A percentile compares a stretch with the other conserved stretches of the same genome.
Conservation (phyloP, 1,140 invertebrate genomes). For the Planococcus citri region DNA sequence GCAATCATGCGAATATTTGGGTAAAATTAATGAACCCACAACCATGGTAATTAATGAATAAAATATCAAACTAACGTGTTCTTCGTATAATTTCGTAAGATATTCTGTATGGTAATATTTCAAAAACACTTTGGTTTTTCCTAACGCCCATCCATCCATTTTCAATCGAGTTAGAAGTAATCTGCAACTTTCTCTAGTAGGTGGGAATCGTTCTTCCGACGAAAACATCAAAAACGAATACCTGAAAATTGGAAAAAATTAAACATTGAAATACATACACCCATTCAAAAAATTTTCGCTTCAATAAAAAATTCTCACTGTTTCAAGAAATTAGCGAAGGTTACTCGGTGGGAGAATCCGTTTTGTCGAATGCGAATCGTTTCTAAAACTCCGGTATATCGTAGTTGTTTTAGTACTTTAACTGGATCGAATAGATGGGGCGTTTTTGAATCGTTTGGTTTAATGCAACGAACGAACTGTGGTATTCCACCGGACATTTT, state of each 20-base stretch:
- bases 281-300: background rate
- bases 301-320: constrained; percentile 38
- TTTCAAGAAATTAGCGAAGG: constrained; percentile 66
- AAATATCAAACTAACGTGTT: constrained; percentile 38
- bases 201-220: constrained; percentile 54
- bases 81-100: constrained; percentile 62
- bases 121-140: constrained; percentile 73
- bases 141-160: constrained; percentile 72
- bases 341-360: constrained; percentile 66
- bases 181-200: constrained; percentile 56
- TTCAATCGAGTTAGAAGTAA: constrained; percentile 55
- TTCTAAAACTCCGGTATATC: constrained; percentile 69
- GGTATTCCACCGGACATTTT: constrained; percentile 64
- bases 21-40: too few species aligned
- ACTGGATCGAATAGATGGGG: constrained; percentile 53
- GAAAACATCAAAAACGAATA: constrained; percentile 67
- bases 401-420: constrained; percentile 60
- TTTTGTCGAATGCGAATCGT: constrained; percentile 67
- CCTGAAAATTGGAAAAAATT: constrained; percentile 40
- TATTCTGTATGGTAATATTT: constrained; percentile 79
- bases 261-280: background rate
- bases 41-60: too few species aligned
- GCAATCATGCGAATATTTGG: too few species aligned
- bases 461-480: constrained; percentile 72
- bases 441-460: constrained; percentile 61